phyloP scores from a whole-genome alignment of 2,797 vertebrate genomes.

The Emys orbicularis region DNA sequence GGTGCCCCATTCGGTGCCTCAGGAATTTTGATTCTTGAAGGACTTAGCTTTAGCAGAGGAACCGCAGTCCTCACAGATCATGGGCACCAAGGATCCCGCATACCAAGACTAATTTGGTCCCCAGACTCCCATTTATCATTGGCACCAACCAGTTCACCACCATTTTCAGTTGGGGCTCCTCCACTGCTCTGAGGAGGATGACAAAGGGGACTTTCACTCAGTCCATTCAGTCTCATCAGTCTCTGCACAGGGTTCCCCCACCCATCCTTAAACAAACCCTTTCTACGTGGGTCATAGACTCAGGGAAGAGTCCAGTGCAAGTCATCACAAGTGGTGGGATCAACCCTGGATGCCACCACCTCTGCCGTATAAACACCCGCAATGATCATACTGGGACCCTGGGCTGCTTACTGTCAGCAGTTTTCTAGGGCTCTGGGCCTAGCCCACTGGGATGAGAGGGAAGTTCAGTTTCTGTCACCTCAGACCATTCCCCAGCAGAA shows the following conservation, averaged over 20 bases:
- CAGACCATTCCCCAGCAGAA: not conserved
- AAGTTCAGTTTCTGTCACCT: not conserved
- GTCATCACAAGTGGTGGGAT: too few species aligned
- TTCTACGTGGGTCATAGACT: too few species aligned
- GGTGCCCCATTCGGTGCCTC: not conserved
- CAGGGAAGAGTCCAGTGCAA: too few species aligned
- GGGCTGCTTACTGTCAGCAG: not conserved
- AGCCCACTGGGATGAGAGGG: not conserved
- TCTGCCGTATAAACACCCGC: too few species aligned
- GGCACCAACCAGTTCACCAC: not conserved
- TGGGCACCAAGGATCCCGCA: not conserved
- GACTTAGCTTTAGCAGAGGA: not conserved
- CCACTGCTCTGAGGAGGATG: too few species aligned
- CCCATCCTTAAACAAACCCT: too few species aligned
- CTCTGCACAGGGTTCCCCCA: too few species aligned
- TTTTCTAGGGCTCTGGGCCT: not conserved
- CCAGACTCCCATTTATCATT: not conserved
- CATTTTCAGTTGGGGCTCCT: too few species aligned
- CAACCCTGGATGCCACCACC: too few species aligned
- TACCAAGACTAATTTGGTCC: not conserved
- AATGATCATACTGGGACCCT: too few species aligned
- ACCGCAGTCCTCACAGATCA: not conserved
- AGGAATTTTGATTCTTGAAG: not conserved
- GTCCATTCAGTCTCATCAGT: too few species aligned
- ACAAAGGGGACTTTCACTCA: too few species aligned